Evolutionary conservation across 2,113 vertebrate species (phyloP).

Genomic region (Ctenomys sociabilis): DNA sequence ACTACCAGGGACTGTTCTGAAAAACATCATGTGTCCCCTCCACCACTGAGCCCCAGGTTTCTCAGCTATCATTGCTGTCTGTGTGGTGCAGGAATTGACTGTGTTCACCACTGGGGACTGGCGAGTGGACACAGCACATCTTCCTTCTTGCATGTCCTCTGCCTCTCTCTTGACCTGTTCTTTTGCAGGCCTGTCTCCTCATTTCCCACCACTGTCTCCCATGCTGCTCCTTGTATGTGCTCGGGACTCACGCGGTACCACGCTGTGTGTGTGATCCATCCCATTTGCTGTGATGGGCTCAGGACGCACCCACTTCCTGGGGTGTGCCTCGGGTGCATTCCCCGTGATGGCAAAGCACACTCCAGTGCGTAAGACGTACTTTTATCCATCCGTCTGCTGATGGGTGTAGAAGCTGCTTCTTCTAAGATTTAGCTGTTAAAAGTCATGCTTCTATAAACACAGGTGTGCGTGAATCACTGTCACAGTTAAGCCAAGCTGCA

Average conservation of each 20-base stretch:
- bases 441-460: not conserved
- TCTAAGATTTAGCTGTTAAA: not conserved
- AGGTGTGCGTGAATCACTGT: not conserved
- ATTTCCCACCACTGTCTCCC: not conserved
- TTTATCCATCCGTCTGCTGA: not conserved
- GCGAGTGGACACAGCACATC: accelerated
- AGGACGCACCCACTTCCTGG: not conserved
- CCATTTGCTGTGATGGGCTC: not conserved
- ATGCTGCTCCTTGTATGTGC: not conserved
- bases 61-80: not conserved
- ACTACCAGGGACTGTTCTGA: not conserved
- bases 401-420: not conserved
- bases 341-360: no score
- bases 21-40: not conserved
- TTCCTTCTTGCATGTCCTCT: no score
- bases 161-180: not conserved
- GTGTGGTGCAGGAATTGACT: not conserved
- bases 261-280: no score
- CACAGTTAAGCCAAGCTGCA: not conserved
- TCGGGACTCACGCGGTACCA: not conserved
- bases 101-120: not conserved
- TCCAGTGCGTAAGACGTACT: not conserved
- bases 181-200: not conserved
- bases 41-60: not conserved
- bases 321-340: not conserved